A percentile compares a stretch with the other conserved stretches of the same genome.
phyloP scores from a whole-genome alignment of 2,113 vertebrate species.

The Leptodactylus fuscus region DNA sequence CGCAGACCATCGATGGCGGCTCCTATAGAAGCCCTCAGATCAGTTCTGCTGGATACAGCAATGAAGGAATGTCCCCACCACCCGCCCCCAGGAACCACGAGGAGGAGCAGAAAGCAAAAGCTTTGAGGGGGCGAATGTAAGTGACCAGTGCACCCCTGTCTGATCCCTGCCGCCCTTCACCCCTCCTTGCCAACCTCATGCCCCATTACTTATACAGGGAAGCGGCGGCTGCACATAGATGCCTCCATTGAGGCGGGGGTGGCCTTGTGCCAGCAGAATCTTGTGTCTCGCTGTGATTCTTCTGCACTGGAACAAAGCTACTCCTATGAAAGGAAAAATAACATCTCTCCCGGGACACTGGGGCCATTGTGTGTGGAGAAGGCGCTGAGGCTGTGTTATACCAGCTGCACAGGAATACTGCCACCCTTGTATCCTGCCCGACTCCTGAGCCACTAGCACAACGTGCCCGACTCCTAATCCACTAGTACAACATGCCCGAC shows the following conservation, averaged over 20 bases:
- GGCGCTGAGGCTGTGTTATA: not conserved
- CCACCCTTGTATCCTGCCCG: not conserved
- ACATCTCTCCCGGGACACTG: conserved; percentile 10
- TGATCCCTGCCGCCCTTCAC: not conserved
- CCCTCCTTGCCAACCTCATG: too few relatives aligned
- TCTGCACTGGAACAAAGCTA: conserved; percentile 13
- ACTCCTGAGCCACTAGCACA: not conserved
- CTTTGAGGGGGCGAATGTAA: conserved; percentile 96
- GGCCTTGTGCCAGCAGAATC: not conserved
- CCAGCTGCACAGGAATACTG: not conserved
- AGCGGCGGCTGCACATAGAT: not conserved
- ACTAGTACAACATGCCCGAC: too few relatives aligned
- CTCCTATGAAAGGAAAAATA: conserved; percentile 27
- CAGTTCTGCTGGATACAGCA: conserved; percentile 72
- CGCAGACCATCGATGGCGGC: conserved; percentile 89
- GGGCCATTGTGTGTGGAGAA: conserved; percentile 14
- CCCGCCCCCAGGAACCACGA: conserved; percentile 87
- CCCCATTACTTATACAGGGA: not conserved
- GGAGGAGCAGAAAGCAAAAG: conserved; percentile 94
- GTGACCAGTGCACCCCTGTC: conserved; percentile 61
- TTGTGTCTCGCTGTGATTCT: conserved; percentile 23
- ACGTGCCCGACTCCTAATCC: not conserved
- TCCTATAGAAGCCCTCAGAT: conserved; percentile 83
- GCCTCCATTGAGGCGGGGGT: not conserved
- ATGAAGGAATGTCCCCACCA: conserved; percentile 73